Conservation (phyloP, 2,888 invertebrate species). For the Xestia rhomboidea region DNA sequence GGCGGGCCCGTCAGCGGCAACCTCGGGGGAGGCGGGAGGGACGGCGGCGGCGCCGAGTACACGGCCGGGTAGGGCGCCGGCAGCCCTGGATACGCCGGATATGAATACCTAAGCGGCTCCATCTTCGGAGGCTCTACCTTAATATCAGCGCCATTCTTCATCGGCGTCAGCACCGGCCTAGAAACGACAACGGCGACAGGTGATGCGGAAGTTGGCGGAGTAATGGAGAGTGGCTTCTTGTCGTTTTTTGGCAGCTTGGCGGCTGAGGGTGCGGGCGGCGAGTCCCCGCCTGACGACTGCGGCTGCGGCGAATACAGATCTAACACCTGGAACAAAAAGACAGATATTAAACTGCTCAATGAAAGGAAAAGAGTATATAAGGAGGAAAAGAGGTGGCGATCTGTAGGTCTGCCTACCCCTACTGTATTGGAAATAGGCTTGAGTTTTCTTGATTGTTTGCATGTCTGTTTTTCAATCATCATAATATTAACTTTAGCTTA, state of each 20-base stretch:
- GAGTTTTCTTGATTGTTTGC: neutral
- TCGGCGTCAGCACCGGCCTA: constrained; percentile 79
- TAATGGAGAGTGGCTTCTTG: constrained; percentile 87
- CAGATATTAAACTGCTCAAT: neutral
- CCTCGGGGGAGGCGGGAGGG: constrained; percentile 78
- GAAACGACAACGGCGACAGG: constrained; percentile 81
- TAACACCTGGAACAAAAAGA: constrained; percentile 89
- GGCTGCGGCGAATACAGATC: constrained; percentile 96
- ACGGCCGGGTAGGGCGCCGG: constrained; percentile 84
- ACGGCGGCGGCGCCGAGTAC: constrained; percentile 84
- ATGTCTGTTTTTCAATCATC: neutral
- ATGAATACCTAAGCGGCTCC: constrained; percentile 80
- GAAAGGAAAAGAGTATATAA: neutral
- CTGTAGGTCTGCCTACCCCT: neutral
- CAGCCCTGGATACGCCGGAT: constrained; percentile 80
- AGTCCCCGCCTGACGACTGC: constrained; percentile 91
- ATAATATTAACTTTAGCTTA: neutral
- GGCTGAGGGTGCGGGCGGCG: constrained; percentile 92
- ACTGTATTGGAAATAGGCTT: neutral
- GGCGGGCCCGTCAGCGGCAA: constrained; percentile 72
- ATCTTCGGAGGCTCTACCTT: constrained; percentile 81
- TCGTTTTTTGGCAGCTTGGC: constrained; percentile 89
- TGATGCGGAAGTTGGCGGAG: constrained; percentile 88
- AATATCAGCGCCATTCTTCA: constrained; percentile 84
- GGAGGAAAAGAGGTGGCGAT: neutral